Conservation (phyloP, 2,113 vertebrate species). For the Menidia beryllina region DNA sequence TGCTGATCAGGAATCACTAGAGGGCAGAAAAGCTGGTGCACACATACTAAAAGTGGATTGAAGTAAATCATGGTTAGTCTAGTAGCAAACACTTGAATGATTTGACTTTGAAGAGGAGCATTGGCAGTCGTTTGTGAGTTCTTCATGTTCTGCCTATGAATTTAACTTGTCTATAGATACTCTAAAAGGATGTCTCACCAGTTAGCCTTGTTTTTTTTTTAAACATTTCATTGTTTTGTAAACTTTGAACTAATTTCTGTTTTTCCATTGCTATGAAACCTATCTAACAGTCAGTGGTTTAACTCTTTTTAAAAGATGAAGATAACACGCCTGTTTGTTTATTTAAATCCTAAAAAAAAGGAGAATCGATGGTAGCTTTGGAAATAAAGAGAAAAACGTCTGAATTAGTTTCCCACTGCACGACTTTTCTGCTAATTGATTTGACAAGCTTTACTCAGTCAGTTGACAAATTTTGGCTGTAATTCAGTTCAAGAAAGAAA, state of each 20-base stretch:
- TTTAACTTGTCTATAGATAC: background rate
- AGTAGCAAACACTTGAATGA: background rate
- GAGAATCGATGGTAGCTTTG: no score
- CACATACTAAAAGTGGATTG: background rate
- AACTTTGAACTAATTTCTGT: background rate
- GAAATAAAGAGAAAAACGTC: no score
- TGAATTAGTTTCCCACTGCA: no score
- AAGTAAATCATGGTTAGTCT: background rate
- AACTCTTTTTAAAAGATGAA: background rate
- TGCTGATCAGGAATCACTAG: constrained; percentile 10
- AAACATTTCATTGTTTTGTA: background rate
- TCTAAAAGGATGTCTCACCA: background rate
- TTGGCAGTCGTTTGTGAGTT: background rate
- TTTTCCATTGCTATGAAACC: background rate
- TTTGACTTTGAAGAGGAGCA: background rate
- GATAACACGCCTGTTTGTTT: background rate
- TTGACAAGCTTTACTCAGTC: no score
- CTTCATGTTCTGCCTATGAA: background rate
- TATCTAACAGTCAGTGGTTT: background rate
- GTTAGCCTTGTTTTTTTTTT: background rate
- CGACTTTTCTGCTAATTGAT: no score
- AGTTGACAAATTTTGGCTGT: no score
- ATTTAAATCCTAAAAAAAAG: background rate
- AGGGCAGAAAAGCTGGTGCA: constrained; percentile 13
- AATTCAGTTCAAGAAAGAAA: no score